A percentile compares a stretch with the other conserved stretches of the same genome.
These are phyloP conservation scores for Crocallis elinguaria DNA, from an alignment of 2,888 invertebrate genomes.

Conservation along the genomic window DNA sequence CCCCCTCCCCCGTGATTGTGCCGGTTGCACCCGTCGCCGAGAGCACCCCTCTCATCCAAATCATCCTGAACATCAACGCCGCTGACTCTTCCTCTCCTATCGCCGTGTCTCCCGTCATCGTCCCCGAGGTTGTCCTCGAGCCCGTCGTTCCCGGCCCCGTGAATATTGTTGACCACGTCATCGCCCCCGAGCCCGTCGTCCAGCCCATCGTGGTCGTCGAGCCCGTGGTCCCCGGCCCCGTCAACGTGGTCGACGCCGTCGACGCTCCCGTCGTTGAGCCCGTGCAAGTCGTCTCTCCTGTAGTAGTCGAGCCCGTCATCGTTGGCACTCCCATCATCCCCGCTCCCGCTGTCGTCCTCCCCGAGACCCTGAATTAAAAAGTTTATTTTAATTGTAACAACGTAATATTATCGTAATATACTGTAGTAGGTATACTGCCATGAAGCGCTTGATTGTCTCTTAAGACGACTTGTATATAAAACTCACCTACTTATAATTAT, in stretches of 20 bases:
- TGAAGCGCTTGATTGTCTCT: slow-evolving; percentile 42
- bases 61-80: slow-evolving; percentile 52
- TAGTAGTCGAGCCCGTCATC: slow-evolving; percentile 28
- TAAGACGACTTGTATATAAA: too few species aligned
- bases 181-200: slow-evolving; percentile 28
- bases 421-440: not conserved
- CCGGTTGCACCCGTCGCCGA: slow-evolving; percentile 32
- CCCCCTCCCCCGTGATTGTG: slow-evolving; percentile 14
- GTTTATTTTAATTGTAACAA: too few species aligned
- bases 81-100: slow-evolving; percentile 33
- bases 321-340: slow-evolving; percentile 24
- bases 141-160: slow-evolving; percentile 29
- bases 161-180: slow-evolving; percentile 23
- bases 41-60: slow-evolving; percentile 47
- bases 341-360: slow-evolving; percentile 29
- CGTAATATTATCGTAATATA: not conserved
- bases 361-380: slow-evolving; percentile 44
- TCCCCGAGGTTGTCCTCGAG: slow-evolving; percentile 24
- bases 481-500: too few species aligned
- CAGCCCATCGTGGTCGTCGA: slow-evolving; percentile 25
- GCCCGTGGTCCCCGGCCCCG: slow-evolving; percentile 29
- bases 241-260: slow-evolving; percentile 19
- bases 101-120: slow-evolving; percentile 23
- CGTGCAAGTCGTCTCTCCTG: slow-evolving; percentile 13
- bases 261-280: slow-evolving; percentile 6